Evolutionary conservation across 2,888 invertebrate genomes (phyloP), one percentile per base, ranked within the genome.

Genomic region (Drosophila neoperkinsi): DNA sequence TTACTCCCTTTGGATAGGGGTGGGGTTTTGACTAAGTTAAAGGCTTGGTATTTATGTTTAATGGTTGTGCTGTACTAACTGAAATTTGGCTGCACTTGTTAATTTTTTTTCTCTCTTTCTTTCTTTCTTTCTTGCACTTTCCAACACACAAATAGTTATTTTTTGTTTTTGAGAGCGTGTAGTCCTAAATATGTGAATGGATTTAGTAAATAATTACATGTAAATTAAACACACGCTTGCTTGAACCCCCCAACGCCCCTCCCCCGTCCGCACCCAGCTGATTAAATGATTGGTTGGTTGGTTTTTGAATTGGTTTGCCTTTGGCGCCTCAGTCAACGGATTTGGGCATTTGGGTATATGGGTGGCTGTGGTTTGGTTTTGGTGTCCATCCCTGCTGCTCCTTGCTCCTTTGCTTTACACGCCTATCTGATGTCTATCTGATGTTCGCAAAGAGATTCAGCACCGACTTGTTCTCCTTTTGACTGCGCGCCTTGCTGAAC

Each of bases 401-500:
- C 16, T 46, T 16, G 25, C 16, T 25, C 16, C 4, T 16, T 31
- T 36, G 34, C 21, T 53, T n/a, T 25, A 33, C 33, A 46, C n/a
- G 30, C 25, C 31, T 21, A 36, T 21, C 46, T 13, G 61, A 5
- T 25, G 36, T 90, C 92, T 93, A 97, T 93, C 97, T 96, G 92
- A 97, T 97, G 81, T 98, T 97, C 51, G 98, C 97, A 94, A 98
- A 98, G 33, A 98, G 94, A 94, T 98, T 98, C 67, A 98, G 94
- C 61, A 98, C 98, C 74, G 98, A 98, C 93, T 98, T 97, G 85
- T 97, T 98, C 93, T 98, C 98, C 93, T 97, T 97, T 92, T 98
- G 98, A 68, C 98, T 98, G 43, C 98, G 95, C 21, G 98, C 98
- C 94, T 99, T 99, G 91, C 98, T 98, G 94, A 99, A 99, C 0